These are phyloP conservation scores for Orthosia gothica DNA, from an alignment of 2,888 invertebrate genomes.

Conservation along the genomic window DNA sequence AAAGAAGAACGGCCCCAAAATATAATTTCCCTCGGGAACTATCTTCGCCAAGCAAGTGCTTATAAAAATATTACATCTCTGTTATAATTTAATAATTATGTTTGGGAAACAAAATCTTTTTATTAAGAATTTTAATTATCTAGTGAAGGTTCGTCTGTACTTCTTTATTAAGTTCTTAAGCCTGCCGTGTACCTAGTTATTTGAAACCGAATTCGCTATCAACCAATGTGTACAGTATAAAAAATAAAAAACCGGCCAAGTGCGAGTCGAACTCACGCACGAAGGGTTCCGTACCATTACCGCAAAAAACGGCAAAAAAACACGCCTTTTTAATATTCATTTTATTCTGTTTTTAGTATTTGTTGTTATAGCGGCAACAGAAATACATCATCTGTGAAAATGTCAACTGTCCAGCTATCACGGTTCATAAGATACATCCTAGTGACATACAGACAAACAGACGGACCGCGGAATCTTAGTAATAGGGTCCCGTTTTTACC, in stretches of 20 bases:
- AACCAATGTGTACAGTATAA: not conserved
- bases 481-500: no score
- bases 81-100: conserved; percentile 23
- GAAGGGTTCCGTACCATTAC: no score
- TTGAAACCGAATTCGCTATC: not conserved
- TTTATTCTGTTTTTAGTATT: no score
- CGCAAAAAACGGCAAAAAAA: no score
- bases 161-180: not conserved
- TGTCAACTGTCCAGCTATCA: no score
- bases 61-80: conserved; percentile 24
- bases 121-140: not conserved
- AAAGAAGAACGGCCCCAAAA: not conserved
- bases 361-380: no score
- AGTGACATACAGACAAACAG: no score
- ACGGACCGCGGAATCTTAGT: no score
- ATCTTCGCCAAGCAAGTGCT: conserved; percentile 33
- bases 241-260: not conserved
- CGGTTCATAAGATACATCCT: no score
- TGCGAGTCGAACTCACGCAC: no score
- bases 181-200: not conserved
- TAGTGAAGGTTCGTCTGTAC: not conserved
- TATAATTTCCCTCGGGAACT: conserved; percentile 45
- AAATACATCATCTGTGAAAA: no score
- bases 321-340: no score
- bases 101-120: not conserved